phyloP scores from a whole-genome alignment of 2,888 invertebrate genomes.

The Vesta saturnalis region DNA sequence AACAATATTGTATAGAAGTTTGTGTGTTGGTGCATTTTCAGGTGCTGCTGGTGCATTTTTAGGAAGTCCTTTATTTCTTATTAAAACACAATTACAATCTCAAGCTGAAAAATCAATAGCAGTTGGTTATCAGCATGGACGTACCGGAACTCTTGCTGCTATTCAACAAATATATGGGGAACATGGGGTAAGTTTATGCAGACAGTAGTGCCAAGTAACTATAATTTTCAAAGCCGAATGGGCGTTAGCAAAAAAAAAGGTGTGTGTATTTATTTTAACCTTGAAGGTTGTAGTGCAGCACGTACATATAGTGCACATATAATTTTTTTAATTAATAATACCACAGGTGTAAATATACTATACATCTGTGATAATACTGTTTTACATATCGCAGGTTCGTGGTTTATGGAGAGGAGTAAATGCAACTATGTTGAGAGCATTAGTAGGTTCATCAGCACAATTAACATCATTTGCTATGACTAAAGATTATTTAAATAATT shows the following conservation, averaged over 20 bases:
- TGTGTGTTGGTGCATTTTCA: slow-evolving; percentile 67
- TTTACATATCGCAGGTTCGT: slow-evolving; percentile 53
- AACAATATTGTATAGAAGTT: slow-evolving; percentile 63
- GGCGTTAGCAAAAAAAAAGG: too few relatives aligned
- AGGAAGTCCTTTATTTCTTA: slow-evolving; percentile 80
- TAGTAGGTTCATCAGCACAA: slow-evolving; percentile 86
- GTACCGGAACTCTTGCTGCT: slow-evolving; percentile 68
- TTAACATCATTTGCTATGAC: slow-evolving; percentile 80
- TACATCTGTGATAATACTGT: slow-evolving; percentile 22
- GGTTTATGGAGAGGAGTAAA: slow-evolving; percentile 84
- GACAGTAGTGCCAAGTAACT: too few relatives aligned
- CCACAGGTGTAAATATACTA: too few relatives aligned
- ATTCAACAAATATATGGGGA: slow-evolving; percentile 64
- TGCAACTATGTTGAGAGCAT: slow-evolving; percentile 75
- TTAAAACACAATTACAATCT: slow-evolving; percentile 91
- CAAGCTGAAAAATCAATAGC: slow-evolving; percentile 78
- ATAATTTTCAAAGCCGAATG: not conserved
- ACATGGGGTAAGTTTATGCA: slow-evolving; percentile 68
- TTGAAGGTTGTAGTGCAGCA: too few relatives aligned
- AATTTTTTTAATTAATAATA: too few relatives aligned
- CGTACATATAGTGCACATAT: too few relatives aligned
- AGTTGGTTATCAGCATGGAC: slow-evolving; percentile 85
- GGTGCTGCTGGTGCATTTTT: slow-evolving; percentile 76
- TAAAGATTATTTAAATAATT: slow-evolving; percentile 64
- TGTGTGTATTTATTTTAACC: too few relatives aligned